These are phyloP conservation scores for Carapus acus DNA, from an alignment of 2,797 vertebrate species.

Conservation along the genomic window DNA sequence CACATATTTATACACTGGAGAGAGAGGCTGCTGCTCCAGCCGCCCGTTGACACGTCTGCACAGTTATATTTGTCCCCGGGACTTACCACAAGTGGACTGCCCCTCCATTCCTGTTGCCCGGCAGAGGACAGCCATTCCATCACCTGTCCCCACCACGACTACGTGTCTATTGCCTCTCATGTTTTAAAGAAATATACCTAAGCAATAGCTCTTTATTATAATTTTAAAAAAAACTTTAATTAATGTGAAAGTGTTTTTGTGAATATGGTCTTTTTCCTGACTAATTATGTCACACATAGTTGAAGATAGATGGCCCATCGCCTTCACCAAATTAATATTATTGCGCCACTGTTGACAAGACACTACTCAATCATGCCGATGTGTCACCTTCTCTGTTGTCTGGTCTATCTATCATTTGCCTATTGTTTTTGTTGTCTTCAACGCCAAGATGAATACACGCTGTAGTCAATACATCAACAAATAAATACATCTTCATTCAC, in stretches of 20 bases:
- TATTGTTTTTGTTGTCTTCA: no score
- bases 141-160: constrained; percentile 37
- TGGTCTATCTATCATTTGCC: no score
- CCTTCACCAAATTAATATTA: not conserved
- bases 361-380: not conserved
- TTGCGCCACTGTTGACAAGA: not conserved
- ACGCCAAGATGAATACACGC: no score
- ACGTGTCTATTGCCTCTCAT: constrained; percentile 15
- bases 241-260: not conserved
- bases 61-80: constrained; percentile 68
- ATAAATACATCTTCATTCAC: no score
- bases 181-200: no score
- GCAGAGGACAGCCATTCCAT: constrained; percentile 45
- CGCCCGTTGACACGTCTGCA: constrained; percentile 70
- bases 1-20: constrained; percentile 48
- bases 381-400: no score
- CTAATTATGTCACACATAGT: not conserved
- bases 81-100: constrained; percentile 62
- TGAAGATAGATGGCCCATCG: not conserved
- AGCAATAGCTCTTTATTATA: no score
- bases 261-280: not conserved
- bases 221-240: no score
- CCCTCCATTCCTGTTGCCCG: constrained; percentile 46
- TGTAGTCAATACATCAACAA: no score
- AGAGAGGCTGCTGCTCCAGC: constrained; percentile 53